phyloP scores from a whole-genome alignment of 2,888 invertebrate species.

The Diogma glabrata region DNA sequence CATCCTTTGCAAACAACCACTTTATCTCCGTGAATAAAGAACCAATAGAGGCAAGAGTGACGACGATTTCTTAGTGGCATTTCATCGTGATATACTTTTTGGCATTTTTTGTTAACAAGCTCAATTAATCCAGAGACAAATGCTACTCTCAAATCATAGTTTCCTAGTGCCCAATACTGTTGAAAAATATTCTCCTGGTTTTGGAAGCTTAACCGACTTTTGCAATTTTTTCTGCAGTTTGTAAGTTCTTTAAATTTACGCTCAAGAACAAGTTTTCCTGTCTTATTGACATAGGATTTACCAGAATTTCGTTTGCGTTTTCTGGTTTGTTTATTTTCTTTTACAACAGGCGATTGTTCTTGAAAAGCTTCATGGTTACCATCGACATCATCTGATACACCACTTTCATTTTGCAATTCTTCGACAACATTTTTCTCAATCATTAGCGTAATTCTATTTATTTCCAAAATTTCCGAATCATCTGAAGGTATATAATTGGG shows the following conservation, averaged over 20 bases:
- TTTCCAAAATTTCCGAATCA: background rate
- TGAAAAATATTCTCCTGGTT: background rate
- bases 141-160: background rate
- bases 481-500: background rate
- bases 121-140: background rate
- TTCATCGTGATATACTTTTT: background rate
- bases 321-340: background rate
- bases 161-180: background rate
- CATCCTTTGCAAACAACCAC: background rate
- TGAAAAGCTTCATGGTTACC: constrained; percentile 2
- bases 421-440: background rate
- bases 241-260: background rate
- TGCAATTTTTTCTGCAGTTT: background rate
- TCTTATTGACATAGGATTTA: background rate
- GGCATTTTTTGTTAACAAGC: background rate
- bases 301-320: background rate
- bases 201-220: background rate
- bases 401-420: background rate
- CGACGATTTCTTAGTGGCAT: background rate
- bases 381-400: constrained; percentile 3
- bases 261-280: background rate
- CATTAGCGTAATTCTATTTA: background rate
- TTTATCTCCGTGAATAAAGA: background rate
- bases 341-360: background rate
- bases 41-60: background rate